A percentile compares a stretch with the other conserved stretches of the same genome.
Evolutionary conservation across 2,113 vertebrate species (phyloP).

Genomic region (Antechinus flavipes): DNA sequence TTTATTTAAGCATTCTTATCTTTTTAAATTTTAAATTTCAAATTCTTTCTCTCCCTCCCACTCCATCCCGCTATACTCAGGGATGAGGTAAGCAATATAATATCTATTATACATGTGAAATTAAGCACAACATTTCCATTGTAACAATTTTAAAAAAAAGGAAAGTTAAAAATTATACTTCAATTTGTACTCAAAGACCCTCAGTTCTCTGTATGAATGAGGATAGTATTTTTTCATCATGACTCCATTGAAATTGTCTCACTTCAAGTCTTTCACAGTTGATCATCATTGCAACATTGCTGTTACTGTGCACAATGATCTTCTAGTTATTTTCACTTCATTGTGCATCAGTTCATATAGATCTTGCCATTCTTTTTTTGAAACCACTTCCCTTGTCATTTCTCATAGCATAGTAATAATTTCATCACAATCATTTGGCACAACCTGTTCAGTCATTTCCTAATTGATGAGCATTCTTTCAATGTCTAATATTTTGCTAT

Average conservation of each 20-base stretch:
- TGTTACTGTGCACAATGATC: background rate
- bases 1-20: background rate
- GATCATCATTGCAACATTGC: background rate
- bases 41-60: background rate
- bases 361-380: background rate
- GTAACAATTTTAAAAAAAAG: background rate
- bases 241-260: background rate
- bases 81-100: background rate
- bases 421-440: background rate
- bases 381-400: background rate
- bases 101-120: background rate
- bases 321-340: background rate
- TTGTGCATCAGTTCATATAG: background rate
- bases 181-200: background rate
- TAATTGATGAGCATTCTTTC: background rate
- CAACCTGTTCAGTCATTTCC: background rate
- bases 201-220: background rate
- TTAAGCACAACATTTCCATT: background rate
- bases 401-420: background rate
- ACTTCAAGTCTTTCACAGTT: background rate
- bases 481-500: background rate
- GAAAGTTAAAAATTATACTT: background rate
- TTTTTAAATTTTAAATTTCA: background rate
- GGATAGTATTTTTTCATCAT: background rate
- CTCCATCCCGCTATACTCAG: background rate